phyloP scores from a whole-genome alignment of 2,113 vertebrate genomes.

The Nansenia antarctica region DNA sequence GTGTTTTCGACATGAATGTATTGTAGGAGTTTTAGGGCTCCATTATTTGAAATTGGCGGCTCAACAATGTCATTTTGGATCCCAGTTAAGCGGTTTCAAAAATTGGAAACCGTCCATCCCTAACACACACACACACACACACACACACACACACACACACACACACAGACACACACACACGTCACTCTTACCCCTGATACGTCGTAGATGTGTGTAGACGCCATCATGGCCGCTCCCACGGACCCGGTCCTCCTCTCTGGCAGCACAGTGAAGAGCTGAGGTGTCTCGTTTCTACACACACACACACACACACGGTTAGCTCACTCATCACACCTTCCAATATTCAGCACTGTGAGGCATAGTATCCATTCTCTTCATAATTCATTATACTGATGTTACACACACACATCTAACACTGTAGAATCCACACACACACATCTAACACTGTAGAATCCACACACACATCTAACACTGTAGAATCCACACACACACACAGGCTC shows the following conservation, averaged over 20 bases:
- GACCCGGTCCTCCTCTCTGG: constrained; percentile 87
- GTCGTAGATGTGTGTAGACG: constrained; percentile 92
- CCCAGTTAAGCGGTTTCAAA: no score
- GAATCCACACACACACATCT: not conserved
- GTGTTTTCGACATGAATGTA: no score
- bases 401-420: not conserved
- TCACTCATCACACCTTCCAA: not conserved
- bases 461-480: not conserved
- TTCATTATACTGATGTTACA: no score
- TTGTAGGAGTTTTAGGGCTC: no score
- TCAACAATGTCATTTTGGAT: no score
- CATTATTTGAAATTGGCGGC: no score
- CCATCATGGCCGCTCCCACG: constrained; percentile 90
- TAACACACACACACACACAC: no score
- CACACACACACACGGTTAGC: not conserved
- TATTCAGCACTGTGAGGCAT: no score
- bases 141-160: constrained; percentile 1
- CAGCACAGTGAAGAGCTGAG: constrained; percentile 88
- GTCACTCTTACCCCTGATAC: constrained; percentile 75
- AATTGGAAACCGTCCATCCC: no score
- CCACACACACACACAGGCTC: not conserved
- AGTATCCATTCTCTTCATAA: no score
- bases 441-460: not conserved
- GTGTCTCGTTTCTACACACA: constrained; percentile 84
- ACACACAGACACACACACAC: no score